Evolutionary conservation across 2,797 vertebrate species (phyloP).

Genomic region (Pogoniulus pusillus): DNA sequence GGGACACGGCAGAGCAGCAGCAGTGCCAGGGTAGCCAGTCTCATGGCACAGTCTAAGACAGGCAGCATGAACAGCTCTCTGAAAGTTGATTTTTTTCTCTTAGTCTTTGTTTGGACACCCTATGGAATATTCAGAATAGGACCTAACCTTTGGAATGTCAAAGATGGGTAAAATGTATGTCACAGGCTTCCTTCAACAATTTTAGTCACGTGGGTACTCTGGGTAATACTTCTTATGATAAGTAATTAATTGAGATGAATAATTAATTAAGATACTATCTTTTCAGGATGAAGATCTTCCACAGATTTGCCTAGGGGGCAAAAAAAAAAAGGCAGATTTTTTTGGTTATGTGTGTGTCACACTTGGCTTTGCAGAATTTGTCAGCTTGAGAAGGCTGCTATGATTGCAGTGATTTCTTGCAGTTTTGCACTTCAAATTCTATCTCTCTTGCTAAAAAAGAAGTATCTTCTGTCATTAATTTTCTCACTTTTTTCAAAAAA

Average conservation of each 20-base stretch:
- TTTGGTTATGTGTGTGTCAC: not conserved
- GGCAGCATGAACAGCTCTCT: not conserved
- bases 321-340: not conserved
- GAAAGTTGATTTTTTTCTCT: not conserved
- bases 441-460: not conserved
- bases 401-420: not conserved
- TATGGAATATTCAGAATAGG: not conserved
- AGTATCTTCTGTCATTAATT: conserved; percentile 28
- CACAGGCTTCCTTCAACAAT: not conserved
- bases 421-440: conserved; percentile 8
- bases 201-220: not conserved
- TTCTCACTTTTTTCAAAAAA: conserved; percentile 18
- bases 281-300: not conserved
- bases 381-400: not conserved
- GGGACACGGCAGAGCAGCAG: not conserved
- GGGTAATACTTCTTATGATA: not conserved
- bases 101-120: not conserved
- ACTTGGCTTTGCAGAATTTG: not conserved
- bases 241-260: not conserved
- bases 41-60: not conserved
- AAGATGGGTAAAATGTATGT: not conserved
- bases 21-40: not conserved
- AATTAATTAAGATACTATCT: not conserved
- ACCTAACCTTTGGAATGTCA: not conserved
- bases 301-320: not conserved